phyloP scores from a whole-genome alignment of 2,888 invertebrate genomes.

The Mythimna impura region DNA sequence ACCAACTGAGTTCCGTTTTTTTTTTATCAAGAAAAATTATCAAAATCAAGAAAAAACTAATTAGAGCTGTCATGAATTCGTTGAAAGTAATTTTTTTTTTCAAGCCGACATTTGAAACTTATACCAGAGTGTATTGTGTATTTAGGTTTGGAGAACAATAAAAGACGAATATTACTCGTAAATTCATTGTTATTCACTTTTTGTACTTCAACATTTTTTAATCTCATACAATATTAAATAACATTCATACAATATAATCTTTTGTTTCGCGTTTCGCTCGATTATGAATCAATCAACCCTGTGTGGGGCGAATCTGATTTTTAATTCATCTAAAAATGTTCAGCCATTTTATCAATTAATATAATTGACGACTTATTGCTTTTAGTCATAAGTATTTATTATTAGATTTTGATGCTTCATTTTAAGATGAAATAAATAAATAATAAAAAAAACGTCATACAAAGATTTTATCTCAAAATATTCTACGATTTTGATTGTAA shows the following conservation, averaged over 20 bases:
- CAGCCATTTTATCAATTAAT: slow-evolving; percentile 61
- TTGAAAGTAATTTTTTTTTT: too few relatives aligned
- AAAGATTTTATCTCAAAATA: slow-evolving; percentile 3
- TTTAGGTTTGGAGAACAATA: slow-evolving; percentile 64
- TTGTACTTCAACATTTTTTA: slow-evolving; percentile 88
- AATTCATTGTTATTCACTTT: slow-evolving; percentile 84
- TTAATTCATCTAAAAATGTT: slow-evolving; percentile 23
- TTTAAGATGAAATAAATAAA: slow-evolving; percentile 24
- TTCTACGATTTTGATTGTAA: background rate
- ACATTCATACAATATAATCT: slow-evolving; percentile 79
- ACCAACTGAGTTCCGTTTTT: too few relatives aligned
- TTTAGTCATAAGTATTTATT: slow-evolving; percentile 28
- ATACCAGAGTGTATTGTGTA: background rate
- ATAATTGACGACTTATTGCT: slow-evolving; percentile 63
- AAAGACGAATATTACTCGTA: slow-evolving; percentile 82
- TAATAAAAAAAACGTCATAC: background rate
- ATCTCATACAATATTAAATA: slow-evolving; percentile 88
- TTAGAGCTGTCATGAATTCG: too few relatives aligned
- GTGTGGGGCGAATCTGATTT: background rate
- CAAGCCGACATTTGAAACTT: too few relatives aligned
- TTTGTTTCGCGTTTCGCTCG: slow-evolving; percentile 71
- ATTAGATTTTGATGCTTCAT: slow-evolving; percentile 8
- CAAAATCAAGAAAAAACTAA: too few relatives aligned
- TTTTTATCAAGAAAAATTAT: too few relatives aligned
- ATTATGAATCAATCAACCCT: slow-evolving; percentile 34